Evolutionary conservation across 2,113 vertebrate species (phyloP).

Genomic region (Hippoglossus stenolepis): DNA sequence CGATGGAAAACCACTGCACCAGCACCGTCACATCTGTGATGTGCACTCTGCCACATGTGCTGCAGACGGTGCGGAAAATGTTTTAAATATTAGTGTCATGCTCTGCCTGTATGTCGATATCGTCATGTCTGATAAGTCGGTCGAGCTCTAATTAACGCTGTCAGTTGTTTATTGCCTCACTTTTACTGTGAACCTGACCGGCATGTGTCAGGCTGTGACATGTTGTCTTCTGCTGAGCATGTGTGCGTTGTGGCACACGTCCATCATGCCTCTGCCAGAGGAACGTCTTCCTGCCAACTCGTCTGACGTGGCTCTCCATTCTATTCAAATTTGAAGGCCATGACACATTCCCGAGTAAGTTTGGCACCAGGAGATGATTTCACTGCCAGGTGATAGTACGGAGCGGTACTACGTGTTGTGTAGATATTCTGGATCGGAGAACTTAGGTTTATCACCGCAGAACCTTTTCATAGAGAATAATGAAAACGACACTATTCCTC

Average conservation of each 20-base stretch:
- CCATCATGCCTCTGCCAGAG: conserved; percentile 55
- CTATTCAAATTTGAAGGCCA: conserved; percentile 29
- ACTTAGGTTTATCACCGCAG: not conserved
- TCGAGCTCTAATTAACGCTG: not conserved
- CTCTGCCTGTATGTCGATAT: no score
- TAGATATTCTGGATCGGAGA: conserved; percentile 16
- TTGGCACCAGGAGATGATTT: conserved; percentile 24
- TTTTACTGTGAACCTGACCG: conserved; percentile 31
- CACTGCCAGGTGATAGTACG: conserved; percentile 43
- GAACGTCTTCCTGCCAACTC: conserved; percentile 53
- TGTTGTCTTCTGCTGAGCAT: conserved; percentile 54
- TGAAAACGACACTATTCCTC: no score
- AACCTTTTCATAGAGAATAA: not conserved
- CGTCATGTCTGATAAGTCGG: not conserved
- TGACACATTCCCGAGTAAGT: conserved; percentile 35
- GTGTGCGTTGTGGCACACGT: conserved; percentile 50
- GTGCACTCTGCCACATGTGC: no score
- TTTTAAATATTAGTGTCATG: no score
- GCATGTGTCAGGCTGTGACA: conserved; percentile 65
- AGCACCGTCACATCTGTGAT: no score
- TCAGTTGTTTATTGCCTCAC: conserved; percentile 11
- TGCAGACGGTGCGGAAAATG: no score
- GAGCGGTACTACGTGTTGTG: conserved; percentile 18
- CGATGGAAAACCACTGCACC: no score
- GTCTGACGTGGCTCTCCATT: conserved; percentile 55